Evolutionary conservation across 2,888 invertebrate genomes (phyloP).

Genomic region (Trissonchulus sp.): DNA sequence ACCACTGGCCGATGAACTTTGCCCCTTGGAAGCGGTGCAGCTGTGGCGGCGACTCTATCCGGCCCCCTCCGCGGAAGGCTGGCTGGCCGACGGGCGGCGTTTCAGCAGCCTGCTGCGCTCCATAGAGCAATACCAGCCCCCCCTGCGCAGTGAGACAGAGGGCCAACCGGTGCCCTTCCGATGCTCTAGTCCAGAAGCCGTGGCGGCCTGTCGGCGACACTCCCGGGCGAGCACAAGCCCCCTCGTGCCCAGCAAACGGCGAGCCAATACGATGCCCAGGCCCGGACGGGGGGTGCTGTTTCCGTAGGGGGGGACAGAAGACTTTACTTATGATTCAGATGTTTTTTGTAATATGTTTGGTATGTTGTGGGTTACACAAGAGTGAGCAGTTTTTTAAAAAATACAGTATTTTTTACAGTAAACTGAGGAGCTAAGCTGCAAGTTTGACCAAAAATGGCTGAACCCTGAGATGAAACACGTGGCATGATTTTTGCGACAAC

Average conservation of each 20-base stretch:
- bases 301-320: too few species aligned
- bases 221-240: not conserved
- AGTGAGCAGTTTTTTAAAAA: too few species aligned
- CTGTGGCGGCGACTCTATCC: not conserved
- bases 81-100: not conserved
- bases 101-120: not conserved
- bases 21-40: not conserved
- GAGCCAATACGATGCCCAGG: not conserved
- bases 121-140: not conserved
- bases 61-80: not conserved
- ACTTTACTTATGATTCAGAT: too few species aligned
- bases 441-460: too few species aligned
- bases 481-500: too few species aligned
- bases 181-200: not conserved
- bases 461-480: too few species aligned
- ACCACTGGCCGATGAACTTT: not conserved
- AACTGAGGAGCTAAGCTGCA: too few species aligned
- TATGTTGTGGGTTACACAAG: too few species aligned
- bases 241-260: not conserved
- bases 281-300: too few species aligned
- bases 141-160: not conserved
- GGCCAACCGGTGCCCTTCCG: not conserved
- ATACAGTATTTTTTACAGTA: too few species aligned
- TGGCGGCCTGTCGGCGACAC: not conserved
- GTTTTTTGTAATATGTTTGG: too few species aligned